These are phyloP conservation scores for Nemoura dubitans DNA, from an alignment of 2,888 invertebrate species.

Conservation along the genomic window DNA sequence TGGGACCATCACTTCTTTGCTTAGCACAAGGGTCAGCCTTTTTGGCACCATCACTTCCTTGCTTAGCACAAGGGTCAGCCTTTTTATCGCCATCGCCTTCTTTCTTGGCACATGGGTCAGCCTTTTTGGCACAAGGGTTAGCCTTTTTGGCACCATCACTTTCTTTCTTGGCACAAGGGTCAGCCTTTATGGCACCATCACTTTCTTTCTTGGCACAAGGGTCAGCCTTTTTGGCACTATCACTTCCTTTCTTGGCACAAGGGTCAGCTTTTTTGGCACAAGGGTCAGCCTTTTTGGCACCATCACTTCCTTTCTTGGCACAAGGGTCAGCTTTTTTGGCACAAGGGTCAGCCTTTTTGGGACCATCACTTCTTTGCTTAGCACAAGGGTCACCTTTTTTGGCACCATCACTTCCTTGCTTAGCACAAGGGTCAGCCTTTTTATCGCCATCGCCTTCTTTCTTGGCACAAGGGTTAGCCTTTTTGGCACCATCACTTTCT, in stretches of 20 bases:
- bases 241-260: neutral
- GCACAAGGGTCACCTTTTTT: neutral
- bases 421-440: neutral
- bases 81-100: neutral
- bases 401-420: neutral
- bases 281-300: neutral
- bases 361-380: too few relatives aligned
- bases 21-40: neutral
- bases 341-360: neutral
- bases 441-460: too few relatives aligned
- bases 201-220: neutral
- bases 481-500: neutral
- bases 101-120: too few relatives aligned
- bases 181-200: neutral
- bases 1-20: neutral
- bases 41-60: too few relatives aligned
- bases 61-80: neutral
- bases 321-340: neutral
- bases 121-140: neutral
- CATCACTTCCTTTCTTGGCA: neutral
- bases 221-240: neutral
- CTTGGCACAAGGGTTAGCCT: neutral
- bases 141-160: neutral
- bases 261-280: neutral
- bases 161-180: neutral